Evolutionary conservation across 2,888 invertebrate species (phyloP).

Genomic region (Drosophila paramelanica): DNA sequence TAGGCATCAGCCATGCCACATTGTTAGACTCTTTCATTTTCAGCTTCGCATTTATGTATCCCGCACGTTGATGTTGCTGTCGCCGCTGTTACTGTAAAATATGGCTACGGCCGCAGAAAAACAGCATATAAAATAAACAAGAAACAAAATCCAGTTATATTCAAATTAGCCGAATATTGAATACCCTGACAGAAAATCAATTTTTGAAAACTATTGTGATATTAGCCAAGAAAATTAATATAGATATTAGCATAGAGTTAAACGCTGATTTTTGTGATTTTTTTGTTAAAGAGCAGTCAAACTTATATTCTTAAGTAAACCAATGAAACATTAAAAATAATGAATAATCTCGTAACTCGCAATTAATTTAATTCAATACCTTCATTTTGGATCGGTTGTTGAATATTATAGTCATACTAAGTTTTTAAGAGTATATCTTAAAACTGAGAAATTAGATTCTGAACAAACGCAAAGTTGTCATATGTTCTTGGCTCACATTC

Average conservation of each 20-base stretch:
- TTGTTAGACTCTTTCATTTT: constrained; percentile 79
- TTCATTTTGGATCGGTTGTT: no score
- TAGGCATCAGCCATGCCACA: constrained; percentile 66
- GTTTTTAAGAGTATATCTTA: not conserved
- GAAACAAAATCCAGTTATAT: not conserved
- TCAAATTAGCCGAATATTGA: not conserved
- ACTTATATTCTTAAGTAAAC: no score
- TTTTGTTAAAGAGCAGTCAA: no score
- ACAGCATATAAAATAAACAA: constrained; percentile 63
- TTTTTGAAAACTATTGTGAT: not conserved
- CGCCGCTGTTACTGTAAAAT: constrained; percentile 73
- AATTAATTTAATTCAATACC: no score
- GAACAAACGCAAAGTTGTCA: no score
- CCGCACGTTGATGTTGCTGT: constrained; percentile 32
- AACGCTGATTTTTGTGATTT: no score
- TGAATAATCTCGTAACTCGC: no score
- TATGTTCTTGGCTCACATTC: no score
- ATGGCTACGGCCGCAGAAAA: constrained; percentile 70
- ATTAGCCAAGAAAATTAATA: not conserved
- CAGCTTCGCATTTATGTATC: constrained; percentile 73
- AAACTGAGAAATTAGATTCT: not conserved
- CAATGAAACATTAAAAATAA: no score
- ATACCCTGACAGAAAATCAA: constrained; percentile 5
- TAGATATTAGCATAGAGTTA: no score
- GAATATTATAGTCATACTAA: no score